phyloP scores from a whole-genome alignment of 2,888 invertebrate species.

The Agrotis segetum region DNA sequence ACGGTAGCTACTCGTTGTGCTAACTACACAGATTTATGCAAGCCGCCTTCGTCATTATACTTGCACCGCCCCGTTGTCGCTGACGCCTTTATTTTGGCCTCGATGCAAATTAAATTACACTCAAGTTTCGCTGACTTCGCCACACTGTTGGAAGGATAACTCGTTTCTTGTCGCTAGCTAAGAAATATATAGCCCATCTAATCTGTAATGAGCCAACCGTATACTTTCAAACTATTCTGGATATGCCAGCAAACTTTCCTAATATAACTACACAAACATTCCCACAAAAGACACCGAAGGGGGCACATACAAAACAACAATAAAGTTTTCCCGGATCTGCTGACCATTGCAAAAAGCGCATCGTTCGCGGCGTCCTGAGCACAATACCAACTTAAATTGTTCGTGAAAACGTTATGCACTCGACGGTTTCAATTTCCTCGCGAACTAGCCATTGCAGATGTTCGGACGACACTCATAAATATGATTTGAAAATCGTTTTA shows the following conservation, averaged over 20 bases:
- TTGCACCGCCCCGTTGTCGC: constrained; percentile 71
- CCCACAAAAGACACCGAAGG: constrained; percentile 78
- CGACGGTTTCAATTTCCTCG: constrained; percentile 89
- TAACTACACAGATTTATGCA: constrained; percentile 70
- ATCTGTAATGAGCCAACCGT: constrained; percentile 62
- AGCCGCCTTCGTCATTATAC: constrained; percentile 69
- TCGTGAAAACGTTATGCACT: constrained; percentile 89
- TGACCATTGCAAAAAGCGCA: constrained; percentile 86
- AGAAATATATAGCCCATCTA: constrained; percentile 63
- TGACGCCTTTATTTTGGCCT: constrained; percentile 81
- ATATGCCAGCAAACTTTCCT: constrained; percentile 67
- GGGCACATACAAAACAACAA: constrained; percentile 77
- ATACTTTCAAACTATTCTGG: constrained; percentile 48
- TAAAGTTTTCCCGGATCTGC: constrained; percentile 82
- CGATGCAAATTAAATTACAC: constrained; percentile 87
- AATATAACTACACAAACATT: constrained; percentile 75
- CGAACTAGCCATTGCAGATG: constrained; percentile 88
- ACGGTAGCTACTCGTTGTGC: constrained; percentile 45
- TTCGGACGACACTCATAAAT: constrained; percentile 88
- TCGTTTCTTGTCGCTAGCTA: constrained; percentile 75
- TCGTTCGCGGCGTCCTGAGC: constrained; percentile 79
- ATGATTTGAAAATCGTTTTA: constrained; percentile 91
- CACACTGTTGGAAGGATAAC: constrained; percentile 79
- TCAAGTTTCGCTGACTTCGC: constrained; percentile 84
- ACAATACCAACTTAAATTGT: constrained; percentile 90